phyloP scores from a whole-genome alignment of 53 echinoderm and acorn worm genomes.

The Echinarachnius parma region DNA sequence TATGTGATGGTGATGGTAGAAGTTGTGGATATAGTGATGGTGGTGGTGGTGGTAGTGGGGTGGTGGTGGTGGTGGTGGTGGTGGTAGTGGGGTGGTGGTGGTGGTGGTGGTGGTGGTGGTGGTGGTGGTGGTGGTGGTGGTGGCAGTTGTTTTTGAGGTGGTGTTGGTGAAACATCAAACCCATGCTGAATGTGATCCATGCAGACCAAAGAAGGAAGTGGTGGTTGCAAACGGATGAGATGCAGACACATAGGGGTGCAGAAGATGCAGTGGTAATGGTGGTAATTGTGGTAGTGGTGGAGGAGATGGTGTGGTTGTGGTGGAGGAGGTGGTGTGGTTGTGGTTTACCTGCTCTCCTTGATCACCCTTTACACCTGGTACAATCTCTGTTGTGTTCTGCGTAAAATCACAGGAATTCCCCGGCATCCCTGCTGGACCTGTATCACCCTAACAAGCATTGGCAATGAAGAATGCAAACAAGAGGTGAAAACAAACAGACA shows the following conservation, averaged over 20 bases:
- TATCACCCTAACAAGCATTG: constrained; percentile 49
- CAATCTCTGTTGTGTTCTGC: not conserved
- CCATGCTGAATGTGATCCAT: too few species aligned
- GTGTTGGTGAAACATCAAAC: too few species aligned
- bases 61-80: not conserved
- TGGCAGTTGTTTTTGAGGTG: not conserved
- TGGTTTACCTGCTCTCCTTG: constrained; percentile 38
- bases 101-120: not conserved
- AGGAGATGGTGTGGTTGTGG: too few species aligned
- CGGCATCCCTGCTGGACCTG: constrained; percentile 54
- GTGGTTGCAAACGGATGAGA: too few species aligned
- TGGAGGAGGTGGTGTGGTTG: constrained; percentile 6
- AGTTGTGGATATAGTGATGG: too few species aligned
- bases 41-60: too few species aligned
- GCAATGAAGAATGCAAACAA: too few species aligned
- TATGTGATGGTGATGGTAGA: too few species aligned
- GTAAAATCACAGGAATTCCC: constrained; percentile 16
- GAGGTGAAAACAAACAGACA: constrained; percentile 23
- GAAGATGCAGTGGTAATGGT: too few species aligned
- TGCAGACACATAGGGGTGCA: too few species aligned
- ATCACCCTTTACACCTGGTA: constrained; percentile 29
- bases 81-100: constrained; percentile 8
- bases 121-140: constrained; percentile 22
- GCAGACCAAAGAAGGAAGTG: too few species aligned
- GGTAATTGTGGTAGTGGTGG: too few species aligned